Base-by-base conservation (phyloP, 2,888 invertebrate species). In the Trachelus troglodyta region DNA sequence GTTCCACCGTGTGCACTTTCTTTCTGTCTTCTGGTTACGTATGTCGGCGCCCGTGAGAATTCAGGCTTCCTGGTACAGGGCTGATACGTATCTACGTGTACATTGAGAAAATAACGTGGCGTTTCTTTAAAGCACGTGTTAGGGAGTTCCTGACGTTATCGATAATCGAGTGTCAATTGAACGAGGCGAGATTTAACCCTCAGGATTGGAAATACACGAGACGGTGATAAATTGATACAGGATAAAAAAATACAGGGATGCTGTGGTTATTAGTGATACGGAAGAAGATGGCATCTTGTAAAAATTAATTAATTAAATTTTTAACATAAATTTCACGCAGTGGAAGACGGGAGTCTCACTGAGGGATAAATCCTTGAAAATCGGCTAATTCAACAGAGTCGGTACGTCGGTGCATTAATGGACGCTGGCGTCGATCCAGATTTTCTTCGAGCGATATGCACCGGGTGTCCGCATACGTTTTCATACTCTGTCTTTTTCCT, bases 351-450 rank as follows among this genome's bases (percentile, higher is more conserved):
- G 9, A 2, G 6, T 9, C 23, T 9, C 0, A 1, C 2, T 9
- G 56, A 56, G 56, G 23, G 56, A 2, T 56, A 56, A 56, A 56
- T 56, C 56, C 56, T 56, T 56, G 56, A 23, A 2, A 56, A 23
- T 56, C 56, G 56, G 9, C 23, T 56, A 56, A 56, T 56, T 23
- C 56, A 56, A 56, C 56, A 9, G 56, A 56, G 2, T 56, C 23
- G 23, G 56, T 56, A 56, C 56, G 56, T 56, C 77, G 75, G 78
- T 33, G 81, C 82, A 81, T 82, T 85, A 85, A 86, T 85, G 83
- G 84, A 78, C 77, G 78, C 82, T 85, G 86, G 84, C 85, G 80
- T 77, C 40, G 74, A 74, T 83, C 85, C 83, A 86, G 83, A 83
- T 80, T 78, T 80, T 76, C 71, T 79, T 80, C 76, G 78, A 78